Conservation (phyloP, 1,140 invertebrate genomes). For the Antheraea pernyi region DNA sequence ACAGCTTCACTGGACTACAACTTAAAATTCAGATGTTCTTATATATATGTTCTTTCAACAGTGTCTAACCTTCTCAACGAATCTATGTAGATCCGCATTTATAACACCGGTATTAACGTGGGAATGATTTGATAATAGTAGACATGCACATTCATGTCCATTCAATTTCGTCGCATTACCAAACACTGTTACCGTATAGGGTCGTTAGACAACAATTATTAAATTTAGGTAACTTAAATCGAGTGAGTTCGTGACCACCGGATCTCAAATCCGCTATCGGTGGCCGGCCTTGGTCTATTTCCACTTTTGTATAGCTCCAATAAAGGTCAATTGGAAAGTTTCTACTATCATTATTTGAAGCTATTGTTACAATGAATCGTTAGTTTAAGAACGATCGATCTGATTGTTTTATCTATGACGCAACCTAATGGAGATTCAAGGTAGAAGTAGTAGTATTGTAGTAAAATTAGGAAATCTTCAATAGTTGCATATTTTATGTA, state of each 20-base stretch:
- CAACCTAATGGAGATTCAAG: slow-evolving; percentile 27
- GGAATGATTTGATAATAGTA: neutral
- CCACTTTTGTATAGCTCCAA: slow-evolving; percentile 46
- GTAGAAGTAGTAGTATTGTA: neutral
- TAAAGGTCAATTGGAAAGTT: slow-evolving; percentile 74
- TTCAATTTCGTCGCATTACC: neutral
- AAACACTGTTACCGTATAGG: slow-evolving; percentile 18
- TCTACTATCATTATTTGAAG: slow-evolving; percentile 17
- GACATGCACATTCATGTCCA: neutral
- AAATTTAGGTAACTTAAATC: slow-evolving; percentile 37
- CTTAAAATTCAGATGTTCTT: neutral
- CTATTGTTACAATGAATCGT: slow-evolving; percentile 31
- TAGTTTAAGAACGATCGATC: slow-evolving; percentile 22
- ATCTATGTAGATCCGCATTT: neutral
- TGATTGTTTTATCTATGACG: slow-evolving; percentile 24
- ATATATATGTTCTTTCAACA: neutral
- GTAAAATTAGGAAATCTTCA: neutral
- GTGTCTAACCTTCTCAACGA: neutral
- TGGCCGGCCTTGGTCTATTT: slow-evolving; percentile 70
- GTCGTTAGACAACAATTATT: slow-evolving; percentile 47
- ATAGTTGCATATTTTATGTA: neutral
- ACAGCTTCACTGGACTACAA: too few species aligned
- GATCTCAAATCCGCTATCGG: slow-evolving; percentile 60
- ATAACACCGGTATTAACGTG: neutral
- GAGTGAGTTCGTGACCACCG: slow-evolving; percentile 54